Evolutionary conservation across 2,888 invertebrate species (phyloP).

Genomic region (Steinernema carpocapsae): DNA sequence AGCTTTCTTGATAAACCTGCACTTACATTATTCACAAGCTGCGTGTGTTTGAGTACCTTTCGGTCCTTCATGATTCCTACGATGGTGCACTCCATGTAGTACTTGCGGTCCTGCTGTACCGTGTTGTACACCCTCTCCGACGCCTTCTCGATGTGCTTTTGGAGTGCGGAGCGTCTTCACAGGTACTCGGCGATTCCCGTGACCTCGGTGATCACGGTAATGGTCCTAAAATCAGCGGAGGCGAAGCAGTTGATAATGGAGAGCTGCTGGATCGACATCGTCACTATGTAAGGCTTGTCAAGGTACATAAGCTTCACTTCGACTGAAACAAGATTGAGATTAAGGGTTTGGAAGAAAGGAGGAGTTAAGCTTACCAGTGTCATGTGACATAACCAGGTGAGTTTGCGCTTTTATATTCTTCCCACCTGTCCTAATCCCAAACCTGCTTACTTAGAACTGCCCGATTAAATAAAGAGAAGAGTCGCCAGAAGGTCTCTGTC

Average conservation of each 20-base stretch:
- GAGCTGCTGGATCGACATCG: slow-evolving; percentile 86
- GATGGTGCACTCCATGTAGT: slow-evolving; percentile 89
- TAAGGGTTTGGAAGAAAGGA: background rate
- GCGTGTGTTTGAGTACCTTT: slow-evolving; percentile 85
- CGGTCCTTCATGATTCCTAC: slow-evolving; percentile 92
- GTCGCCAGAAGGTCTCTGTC: too few species aligned
- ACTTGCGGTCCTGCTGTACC: slow-evolving; percentile 84
- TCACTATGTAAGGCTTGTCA: slow-evolving; percentile 83
- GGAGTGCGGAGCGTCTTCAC: slow-evolving; percentile 72
- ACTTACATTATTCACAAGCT: slow-evolving; percentile 85
- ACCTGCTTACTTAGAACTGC: too few species aligned
- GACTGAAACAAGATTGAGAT: slow-evolving; percentile 69
- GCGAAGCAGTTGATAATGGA: slow-evolving; percentile 80
- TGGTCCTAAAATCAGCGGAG: slow-evolving; percentile 59
- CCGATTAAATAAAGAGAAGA: too few species aligned
- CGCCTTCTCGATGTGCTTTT: slow-evolving; percentile 78
- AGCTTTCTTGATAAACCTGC: too few species aligned
- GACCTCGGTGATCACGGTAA: slow-evolving; percentile 44
- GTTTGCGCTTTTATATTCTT: too few species aligned
- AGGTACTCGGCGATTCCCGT: slow-evolving; percentile 69
- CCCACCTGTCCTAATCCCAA: too few species aligned
- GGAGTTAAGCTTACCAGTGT: slow-evolving; percentile 76
- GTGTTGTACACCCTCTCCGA: slow-evolving; percentile 79
- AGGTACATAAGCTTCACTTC: slow-evolving; percentile 75
- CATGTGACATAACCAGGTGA: slow-evolving; percentile 94